Evolutionary conservation across 1,140 invertebrate species (phyloP).

Genomic region (Paraescarpia echinospica): DNA sequence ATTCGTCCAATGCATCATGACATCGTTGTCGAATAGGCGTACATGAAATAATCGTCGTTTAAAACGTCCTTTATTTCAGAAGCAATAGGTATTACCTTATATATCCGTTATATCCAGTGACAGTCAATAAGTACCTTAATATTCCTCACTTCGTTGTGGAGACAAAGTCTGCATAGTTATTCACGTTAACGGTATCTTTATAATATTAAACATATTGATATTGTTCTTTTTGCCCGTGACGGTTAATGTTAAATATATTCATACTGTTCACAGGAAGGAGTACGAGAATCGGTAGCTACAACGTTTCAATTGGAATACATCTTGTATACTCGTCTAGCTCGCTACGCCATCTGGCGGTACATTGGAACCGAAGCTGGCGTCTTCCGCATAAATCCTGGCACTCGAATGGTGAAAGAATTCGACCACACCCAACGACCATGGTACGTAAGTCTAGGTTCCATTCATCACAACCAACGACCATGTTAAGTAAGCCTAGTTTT

Average conservation of each 20-base stretch:
- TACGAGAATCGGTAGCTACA: neutral
- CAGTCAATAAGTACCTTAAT: too few species aligned
- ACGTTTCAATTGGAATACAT: neutral
- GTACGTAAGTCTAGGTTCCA: neutral
- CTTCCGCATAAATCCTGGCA: constrained; percentile 7
- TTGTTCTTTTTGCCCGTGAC: too few species aligned
- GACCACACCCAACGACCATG: neutral
- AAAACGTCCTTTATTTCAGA: too few species aligned
- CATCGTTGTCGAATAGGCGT: too few species aligned
- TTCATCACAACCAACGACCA: too few species aligned
- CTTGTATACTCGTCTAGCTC: neutral
- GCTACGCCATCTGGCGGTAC: neutral
- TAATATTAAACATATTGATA: neutral
- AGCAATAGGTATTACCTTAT: too few species aligned
- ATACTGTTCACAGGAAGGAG: neutral
- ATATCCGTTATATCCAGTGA: too few species aligned
- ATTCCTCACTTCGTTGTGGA: too few species aligned
- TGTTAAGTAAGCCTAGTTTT: too few species aligned
- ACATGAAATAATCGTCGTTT: too few species aligned
- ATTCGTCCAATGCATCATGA: too few species aligned
- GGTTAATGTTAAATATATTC: neutral
- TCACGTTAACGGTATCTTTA: neutral
- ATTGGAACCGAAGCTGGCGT: constrained; percentile 12
- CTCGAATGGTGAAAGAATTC: constrained; percentile 7
- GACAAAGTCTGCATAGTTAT: too few species aligned